Evolutionary conservation across 2,888 invertebrate species (phyloP).

Genomic region (Abrostola triplasia): DNA sequence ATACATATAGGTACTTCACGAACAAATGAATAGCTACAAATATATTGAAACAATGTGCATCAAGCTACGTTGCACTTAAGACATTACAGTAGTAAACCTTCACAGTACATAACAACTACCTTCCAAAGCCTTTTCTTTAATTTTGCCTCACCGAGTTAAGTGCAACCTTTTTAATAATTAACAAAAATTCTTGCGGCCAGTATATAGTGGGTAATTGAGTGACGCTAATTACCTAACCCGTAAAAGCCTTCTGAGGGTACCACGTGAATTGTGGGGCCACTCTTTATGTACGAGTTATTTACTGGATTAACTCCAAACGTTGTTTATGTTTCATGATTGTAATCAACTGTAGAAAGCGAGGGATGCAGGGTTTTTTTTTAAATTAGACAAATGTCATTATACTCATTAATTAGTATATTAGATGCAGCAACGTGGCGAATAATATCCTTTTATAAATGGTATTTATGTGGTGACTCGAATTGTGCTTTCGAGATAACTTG

Average conservation of each 20-base stretch:
- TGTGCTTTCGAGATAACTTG: too few species aligned
- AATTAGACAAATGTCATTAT: neutral
- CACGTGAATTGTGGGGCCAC: conserved; percentile 75
- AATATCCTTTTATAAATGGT: too few species aligned
- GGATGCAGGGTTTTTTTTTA: conserved; percentile 21
- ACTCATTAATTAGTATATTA: too few species aligned
- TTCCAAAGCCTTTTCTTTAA: conserved; percentile 10
- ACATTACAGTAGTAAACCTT: neutral
- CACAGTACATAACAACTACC: neutral
- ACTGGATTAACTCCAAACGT: conserved; percentile 67
- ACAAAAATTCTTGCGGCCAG: conserved; percentile 81
- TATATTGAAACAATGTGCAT: neutral
- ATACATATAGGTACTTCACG: too few species aligned
- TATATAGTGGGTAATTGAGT: conserved; percentile 86
- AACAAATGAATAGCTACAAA: conserved; percentile 15
- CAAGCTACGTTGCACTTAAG: conserved; percentile 19
- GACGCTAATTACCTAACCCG: conserved; percentile 86
- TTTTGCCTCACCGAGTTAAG: conserved; percentile 71
- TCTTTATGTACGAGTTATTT: conserved; percentile 73
- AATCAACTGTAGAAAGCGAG: conserved; percentile 39
- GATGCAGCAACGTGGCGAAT: too few species aligned
- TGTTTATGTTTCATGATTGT: conserved; percentile 65
- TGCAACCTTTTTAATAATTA: conserved; percentile 87
- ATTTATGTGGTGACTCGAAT: too few species aligned
- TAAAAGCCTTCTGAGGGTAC: conserved; percentile 81